Evolutionary conservation across 2,113 vertebrate species (phyloP).

Genomic region (Misgurnus mizolepis): DNA sequence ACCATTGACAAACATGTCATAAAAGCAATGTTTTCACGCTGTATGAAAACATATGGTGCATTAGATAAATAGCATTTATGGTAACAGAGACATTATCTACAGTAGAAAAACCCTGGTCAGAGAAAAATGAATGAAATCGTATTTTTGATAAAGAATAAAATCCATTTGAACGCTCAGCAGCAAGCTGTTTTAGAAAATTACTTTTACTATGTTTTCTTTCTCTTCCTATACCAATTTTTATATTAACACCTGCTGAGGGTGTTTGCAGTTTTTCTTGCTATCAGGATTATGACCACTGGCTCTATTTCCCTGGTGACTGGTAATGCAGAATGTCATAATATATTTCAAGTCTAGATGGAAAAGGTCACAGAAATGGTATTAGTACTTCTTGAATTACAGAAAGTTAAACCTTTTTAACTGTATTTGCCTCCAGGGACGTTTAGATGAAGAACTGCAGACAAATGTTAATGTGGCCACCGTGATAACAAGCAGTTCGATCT

Average conservation of each 20-base stretch:
- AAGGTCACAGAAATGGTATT: slow-evolving; percentile 47
- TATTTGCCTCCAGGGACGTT: slow-evolving; percentile 37
- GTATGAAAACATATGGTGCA: too few relatives aligned
- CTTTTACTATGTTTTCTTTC: background rate
- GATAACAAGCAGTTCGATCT: slow-evolving; percentile 29
- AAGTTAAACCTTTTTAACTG: background rate
- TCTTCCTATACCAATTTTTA: background rate
- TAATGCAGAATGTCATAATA: slow-evolving; percentile 30
- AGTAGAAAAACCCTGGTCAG: too few relatives aligned
- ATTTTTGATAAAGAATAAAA: background rate
- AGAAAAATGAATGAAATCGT: background rate
- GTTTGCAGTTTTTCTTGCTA: slow-evolving; percentile 3
- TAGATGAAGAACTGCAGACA: slow-evolving; percentile 36
- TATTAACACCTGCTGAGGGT: background rate
- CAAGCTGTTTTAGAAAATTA: background rate
- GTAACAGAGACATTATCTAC: too few relatives aligned
- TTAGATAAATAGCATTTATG: too few relatives aligned
- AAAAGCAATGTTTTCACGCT: too few relatives aligned
- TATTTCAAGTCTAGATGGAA: slow-evolving; percentile 28
- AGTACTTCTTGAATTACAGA: slow-evolving; percentile 38
- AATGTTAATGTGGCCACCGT: slow-evolving; percentile 17
- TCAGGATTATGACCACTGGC: slow-evolving; percentile 18
- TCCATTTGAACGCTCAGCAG: background rate
- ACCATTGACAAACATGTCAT: too few relatives aligned
- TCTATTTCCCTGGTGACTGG: slow-evolving; percentile 39